Conservation (phyloP, 2,797 vertebrate species). For the Pempheris klunzingeri region DNA sequence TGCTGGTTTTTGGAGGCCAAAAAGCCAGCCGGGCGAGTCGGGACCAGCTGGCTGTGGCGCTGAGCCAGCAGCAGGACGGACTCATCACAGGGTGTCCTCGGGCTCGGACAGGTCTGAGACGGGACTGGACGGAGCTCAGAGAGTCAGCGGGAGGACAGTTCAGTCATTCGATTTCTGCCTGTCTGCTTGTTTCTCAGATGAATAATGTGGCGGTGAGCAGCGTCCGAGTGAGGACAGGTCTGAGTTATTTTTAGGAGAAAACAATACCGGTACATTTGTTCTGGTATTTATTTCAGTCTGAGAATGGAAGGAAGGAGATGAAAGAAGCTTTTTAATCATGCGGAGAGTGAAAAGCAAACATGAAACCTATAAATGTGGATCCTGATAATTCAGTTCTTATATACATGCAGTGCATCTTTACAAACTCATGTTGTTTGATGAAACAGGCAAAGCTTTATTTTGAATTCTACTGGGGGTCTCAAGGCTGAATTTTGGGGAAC, state of each 20-base stretch:
- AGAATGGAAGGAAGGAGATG: conserved; percentile 3
- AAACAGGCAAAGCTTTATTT: not conserved
- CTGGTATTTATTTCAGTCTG: conserved; percentile 29
- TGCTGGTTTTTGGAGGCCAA: conserved; percentile 14
- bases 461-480: not conserved
- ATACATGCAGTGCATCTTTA: too few species aligned
- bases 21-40: not conserved
- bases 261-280: conserved; percentile 10
- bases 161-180: conserved; percentile 32
- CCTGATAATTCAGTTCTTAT: too few species aligned
- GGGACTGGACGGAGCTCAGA: conserved; percentile 10
- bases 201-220: conserved; percentile 4
- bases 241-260: conserved; percentile 54
- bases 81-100: conserved; percentile 7
- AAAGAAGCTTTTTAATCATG: not conserved
- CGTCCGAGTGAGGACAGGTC: not conserved
- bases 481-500: not conserved
- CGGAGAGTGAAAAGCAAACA: not conserved
- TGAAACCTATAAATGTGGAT: not conserved
- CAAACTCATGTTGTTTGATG: not conserved
- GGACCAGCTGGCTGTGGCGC: conserved; percentile 20
- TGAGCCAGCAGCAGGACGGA: conserved; percentile 24
- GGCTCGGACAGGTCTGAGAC: conserved; percentile 6
- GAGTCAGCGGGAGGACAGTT: conserved; percentile 21
- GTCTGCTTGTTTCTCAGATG: conserved; percentile 40